Evolutionary conservation across 2,888 invertebrate genomes (phyloP).

Genomic region (Macaria notata): DNA sequence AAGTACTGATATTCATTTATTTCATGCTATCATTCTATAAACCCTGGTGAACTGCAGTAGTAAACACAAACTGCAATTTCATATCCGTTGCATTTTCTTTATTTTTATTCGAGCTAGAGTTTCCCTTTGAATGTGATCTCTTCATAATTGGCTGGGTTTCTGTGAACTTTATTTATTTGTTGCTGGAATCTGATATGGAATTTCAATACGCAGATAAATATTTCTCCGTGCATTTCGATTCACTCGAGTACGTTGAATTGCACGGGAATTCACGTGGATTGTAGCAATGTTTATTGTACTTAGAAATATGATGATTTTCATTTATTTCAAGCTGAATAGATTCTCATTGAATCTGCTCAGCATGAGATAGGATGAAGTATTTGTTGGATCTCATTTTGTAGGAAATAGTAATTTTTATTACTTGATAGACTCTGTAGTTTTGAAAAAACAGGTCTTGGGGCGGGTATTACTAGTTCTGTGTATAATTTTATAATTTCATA

Average conservation of each 20-base stretch:
- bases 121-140: conserved; percentile 13
- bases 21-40: neutral
- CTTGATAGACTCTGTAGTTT: too few species aligned
- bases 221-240: conserved; percentile 5
- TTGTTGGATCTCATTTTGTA: too few species aligned
- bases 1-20: too few species aligned
- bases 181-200: conserved; percentile 11
- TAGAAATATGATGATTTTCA: neutral
- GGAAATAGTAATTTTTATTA: too few species aligned
- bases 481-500: too few species aligned
- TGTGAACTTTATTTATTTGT: conserved; percentile 14
- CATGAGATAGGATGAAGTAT: too few species aligned
- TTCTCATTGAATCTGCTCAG: too few species aligned
- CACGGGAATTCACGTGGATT: conserved; percentile 3
- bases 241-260: conserved; percentile 6
- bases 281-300: neutral
- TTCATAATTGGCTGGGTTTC: conserved; percentile 18
- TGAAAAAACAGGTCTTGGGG: too few species aligned
- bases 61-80: conserved; percentile 2
- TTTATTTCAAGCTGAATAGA: neutral
- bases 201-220: conserved; percentile 15
- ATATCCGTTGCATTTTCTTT: conserved; percentile 8
- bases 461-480: too few species aligned
- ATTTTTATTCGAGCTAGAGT: conserved; percentile 9
- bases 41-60: neutral